A percentile compares a stretch with the other conserved stretches of the same genome.
phyloP scores from a whole-genome alignment of 2,113 vertebrate genomes.

The Ariopsis seemanni region DNA sequence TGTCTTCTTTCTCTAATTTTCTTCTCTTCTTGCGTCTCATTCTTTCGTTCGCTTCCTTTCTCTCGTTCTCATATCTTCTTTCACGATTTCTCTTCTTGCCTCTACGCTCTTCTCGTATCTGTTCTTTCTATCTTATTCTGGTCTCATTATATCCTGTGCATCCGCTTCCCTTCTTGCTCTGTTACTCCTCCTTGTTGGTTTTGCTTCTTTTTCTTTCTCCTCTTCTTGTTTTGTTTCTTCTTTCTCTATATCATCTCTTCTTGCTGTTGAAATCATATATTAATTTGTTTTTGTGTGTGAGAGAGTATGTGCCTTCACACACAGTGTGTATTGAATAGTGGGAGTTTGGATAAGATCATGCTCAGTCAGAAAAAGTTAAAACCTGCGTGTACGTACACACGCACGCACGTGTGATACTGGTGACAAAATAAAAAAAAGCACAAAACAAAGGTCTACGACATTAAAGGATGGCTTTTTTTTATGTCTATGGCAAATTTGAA shows the following conservation, averaged over 20 bases:
- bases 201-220: too few relatives aligned
- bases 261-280: slow-evolving; percentile 65
- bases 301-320: slow-evolving; percentile 55
- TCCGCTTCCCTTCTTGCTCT: not conserved
- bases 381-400: not conserved
- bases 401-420: not conserved
- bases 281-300: slow-evolving; percentile 66
- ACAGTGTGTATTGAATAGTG: not conserved
- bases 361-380: not conserved
- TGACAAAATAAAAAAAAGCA: too few relatives aligned
- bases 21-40: not conserved
- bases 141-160: not conserved
- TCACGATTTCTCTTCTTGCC: not conserved
- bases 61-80: not conserved
- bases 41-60: not conserved
- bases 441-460: too few relatives aligned
- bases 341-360: slow-evolving; percentile 35
- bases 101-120: not conserved
- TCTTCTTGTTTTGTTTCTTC: not conserved
- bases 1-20: not conserved
- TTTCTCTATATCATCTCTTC: not conserved
- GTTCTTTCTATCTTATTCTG: not conserved
- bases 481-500: too few relatives aligned
- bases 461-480: too few relatives aligned
- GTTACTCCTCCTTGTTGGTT: not conserved